A percentile compares a stretch with the other conserved stretches of the same genome.
phyloP scores from a whole-genome alignment of 2,797 vertebrate species.

The Trachops cirrhosus region DNA sequence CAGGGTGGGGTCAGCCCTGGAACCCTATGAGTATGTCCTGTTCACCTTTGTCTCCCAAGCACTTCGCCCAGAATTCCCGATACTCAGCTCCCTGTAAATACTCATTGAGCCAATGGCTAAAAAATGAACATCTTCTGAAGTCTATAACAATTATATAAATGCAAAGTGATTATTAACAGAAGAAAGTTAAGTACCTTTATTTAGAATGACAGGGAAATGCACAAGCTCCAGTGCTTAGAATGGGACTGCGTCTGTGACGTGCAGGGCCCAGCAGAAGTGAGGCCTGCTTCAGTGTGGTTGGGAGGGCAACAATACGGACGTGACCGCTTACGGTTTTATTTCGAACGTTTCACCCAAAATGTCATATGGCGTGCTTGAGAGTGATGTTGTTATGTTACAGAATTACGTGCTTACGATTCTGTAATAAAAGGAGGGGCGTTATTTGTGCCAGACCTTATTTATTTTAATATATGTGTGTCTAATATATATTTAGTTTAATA shows the following conservation, averaged over 20 bases:
- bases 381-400: too few relatives aligned
- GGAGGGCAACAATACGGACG: too few relatives aligned
- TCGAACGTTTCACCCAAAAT: too few relatives aligned
- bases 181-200: background rate
- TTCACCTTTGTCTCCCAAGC: background rate
- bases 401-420: too few relatives aligned
- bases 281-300: too few relatives aligned
- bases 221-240: background rate
- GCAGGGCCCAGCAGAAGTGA: too few relatives aligned
- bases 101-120: background rate
- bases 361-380: too few relatives aligned
- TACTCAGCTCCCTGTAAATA: background rate
- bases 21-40: background rate
- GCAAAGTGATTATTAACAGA: conserved; percentile 17
- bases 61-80: background rate
- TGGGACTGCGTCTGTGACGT: background rate
- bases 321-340: too few relatives aligned
- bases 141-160: background rate
- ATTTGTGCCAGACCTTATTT: too few relatives aligned
- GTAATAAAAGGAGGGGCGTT: too few relatives aligned
- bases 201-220: background rate
- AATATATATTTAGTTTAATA: background rate
- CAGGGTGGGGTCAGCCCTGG: too few relatives aligned
- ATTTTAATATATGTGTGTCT: background rate
- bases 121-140: background rate